Conservation (phyloP, 2,113 vertebrate species). For the Lagopus leucura region DNA sequence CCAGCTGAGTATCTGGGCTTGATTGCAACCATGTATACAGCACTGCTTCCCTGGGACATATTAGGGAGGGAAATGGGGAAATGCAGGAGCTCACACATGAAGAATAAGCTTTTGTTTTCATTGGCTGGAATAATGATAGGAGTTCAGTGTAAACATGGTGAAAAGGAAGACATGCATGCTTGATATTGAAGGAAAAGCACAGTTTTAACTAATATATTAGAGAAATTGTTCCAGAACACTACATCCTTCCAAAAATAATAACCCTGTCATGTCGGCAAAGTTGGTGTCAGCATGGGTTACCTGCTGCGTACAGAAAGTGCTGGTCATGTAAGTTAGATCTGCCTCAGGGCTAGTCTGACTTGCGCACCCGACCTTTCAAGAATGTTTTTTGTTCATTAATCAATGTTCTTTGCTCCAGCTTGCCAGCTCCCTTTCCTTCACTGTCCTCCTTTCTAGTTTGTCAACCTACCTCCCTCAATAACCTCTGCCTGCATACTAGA, state of each 20-base stretch:
- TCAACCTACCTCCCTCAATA: conserved; percentile 1
- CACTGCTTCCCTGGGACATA: not conserved
- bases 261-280: conserved; percentile 74
- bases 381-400: conserved; percentile 79
- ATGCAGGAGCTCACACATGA: not conserved
- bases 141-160: conserved; percentile 24
- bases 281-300: conserved; percentile 78
- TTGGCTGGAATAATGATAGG: conserved; percentile 18
- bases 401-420: conserved; percentile 74
- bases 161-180: conserved; percentile 68
- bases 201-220: conserved; percentile 74
- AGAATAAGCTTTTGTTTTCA: conserved; percentile 59
- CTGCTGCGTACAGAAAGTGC: conserved; percentile 70
- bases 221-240: conserved; percentile 77
- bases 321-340: conserved; percentile 72
- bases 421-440: conserved; percentile 69
- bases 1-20: not conserved
- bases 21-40: not conserved
- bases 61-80: not conserved
- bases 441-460: conserved; percentile 60
- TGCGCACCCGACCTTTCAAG: conserved; percentile 74
- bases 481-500: conserved; percentile 1
- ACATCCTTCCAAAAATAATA: conserved; percentile 80
- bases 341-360: conserved; percentile 75
- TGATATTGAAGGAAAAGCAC: conserved; percentile 72